phyloP scores from a whole-genome alignment of 2,113 vertebrate genomes.

The Ascaphus truei region DNA sequence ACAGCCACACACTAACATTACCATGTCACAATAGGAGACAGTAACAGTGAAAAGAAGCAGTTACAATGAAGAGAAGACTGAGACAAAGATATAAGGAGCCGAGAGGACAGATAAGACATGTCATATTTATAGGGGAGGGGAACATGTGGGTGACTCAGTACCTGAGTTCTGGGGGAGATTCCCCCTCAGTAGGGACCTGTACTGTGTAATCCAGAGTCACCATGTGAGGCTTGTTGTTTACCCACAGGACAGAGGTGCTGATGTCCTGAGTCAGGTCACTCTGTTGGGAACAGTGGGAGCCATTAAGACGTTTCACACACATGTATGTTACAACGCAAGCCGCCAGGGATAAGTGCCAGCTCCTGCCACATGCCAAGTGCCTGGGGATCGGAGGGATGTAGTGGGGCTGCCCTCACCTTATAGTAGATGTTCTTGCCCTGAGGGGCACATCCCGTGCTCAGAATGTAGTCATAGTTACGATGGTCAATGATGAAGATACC shows the following conservation, averaged over 20 bases:
- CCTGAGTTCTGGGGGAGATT: conserved; percentile 74
- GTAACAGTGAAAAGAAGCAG: no score
- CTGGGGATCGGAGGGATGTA: background rate
- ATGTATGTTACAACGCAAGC: no score
- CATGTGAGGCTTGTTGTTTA: conserved; percentile 92
- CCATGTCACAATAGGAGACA: no score
- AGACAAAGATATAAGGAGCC: no score
- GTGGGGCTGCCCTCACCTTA: conserved; percentile 68
- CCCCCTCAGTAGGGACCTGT: conserved; percentile 65
- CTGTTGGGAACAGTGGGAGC: no score
- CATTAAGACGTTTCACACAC: no score
- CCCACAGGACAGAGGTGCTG: conserved; percentile 86
- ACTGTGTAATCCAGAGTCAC: conserved; percentile 95
- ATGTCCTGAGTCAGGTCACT: conserved; percentile 92
- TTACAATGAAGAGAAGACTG: no score
- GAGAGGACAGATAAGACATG: background rate
- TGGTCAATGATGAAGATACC: conserved; percentile 93
- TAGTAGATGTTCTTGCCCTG: conserved; percentile 98
- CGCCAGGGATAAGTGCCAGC: background rate
- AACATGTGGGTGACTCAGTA: conserved; percentile 43
- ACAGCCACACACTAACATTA: no score
- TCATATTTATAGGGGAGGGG: background rate
- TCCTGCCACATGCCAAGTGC: background rate
- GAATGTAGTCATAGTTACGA: conserved; percentile 93
- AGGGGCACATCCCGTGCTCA: conserved; percentile 81